phyloP scores from a whole-genome alignment of 2,888 invertebrate species.

The Eupithecia pulchellata region DNA sequence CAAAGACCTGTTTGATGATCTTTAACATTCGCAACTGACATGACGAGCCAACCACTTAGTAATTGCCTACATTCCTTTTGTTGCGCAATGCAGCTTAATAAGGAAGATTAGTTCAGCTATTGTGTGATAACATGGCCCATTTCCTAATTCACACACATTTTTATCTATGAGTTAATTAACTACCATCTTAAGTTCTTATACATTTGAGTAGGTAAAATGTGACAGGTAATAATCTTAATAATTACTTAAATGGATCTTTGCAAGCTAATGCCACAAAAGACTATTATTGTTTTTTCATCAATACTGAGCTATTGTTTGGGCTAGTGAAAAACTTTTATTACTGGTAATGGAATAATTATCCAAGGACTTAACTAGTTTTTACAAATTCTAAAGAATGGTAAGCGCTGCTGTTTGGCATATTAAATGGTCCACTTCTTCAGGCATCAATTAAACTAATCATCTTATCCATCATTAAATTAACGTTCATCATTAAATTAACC shows the following conservation, averaged over 20 bases:
- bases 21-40: constrained; percentile 38
- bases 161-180: background rate
- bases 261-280: too few relatives aligned
- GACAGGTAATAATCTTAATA: background rate
- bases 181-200: background rate
- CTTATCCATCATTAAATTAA: background rate
- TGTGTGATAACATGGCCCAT: constrained; percentile 4
- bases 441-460: background rate
- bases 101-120: constrained; percentile 5
- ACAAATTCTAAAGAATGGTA: background rate
- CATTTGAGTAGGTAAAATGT: background rate
- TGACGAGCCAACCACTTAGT: constrained; percentile 19
- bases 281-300: too few relatives aligned
- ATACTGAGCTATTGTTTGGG: too few relatives aligned
- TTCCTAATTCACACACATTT: constrained; percentile 5
- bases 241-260: too few relatives aligned
- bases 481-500: too few relatives aligned
- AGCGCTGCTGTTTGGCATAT: background rate
- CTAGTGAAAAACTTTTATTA: too few relatives aligned
- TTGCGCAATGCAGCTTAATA: constrained; percentile 17
- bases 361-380: too few relatives aligned
- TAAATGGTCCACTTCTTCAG: background rate
- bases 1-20: constrained; percentile 35
- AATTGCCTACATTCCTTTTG: constrained; percentile 26
- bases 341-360: too few relatives aligned